phyloP scores from a whole-genome alignment of 2,888 invertebrate genomes.

The Archips xylosteana region DNA sequence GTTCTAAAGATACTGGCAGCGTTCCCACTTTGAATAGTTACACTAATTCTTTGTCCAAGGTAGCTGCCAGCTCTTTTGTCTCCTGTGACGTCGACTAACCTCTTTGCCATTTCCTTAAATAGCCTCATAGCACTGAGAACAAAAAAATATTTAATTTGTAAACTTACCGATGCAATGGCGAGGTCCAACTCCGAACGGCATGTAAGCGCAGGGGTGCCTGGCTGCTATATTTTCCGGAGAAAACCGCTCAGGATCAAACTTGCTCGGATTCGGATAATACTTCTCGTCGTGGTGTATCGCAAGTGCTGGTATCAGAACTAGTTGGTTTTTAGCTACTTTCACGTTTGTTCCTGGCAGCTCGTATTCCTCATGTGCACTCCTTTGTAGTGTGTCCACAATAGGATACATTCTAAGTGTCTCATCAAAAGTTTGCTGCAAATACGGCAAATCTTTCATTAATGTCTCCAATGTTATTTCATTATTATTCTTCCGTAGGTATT shows the following conservation, averaged over 20 bases:
- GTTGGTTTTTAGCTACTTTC: constrained; percentile 8
- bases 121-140: too few relatives aligned
- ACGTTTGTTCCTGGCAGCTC: constrained; percentile 15
- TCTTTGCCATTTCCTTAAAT: too few relatives aligned
- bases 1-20: too few relatives aligned
- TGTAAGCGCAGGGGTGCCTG: constrained; percentile 44
- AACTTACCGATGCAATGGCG: constrained; percentile 2
- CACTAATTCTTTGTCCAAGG: too few relatives aligned
- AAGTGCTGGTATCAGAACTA: constrained; percentile 32
- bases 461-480: constrained; percentile 16
- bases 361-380: constrained; percentile 16
- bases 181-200: constrained; percentile 46
- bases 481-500: constrained; percentile 13
- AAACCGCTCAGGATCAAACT: constrained; percentile 49
- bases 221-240: constrained; percentile 43
- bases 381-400: constrained; percentile 1
- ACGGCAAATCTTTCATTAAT: constrained; percentile 13
- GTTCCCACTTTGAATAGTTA: too few relatives aligned
- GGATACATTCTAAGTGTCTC: constrained; percentile 18
- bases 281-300: constrained; percentile 46
- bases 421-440: constrained; percentile 33
- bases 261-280: constrained; percentile 45
- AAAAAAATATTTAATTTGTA: neutral
- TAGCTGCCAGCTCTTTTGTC: too few relatives aligned
- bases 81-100: too few relatives aligned